Evolutionary conservation across 1,140 invertebrate genomes (phyloP).

Genomic region (Philaenus spumarius): DNA sequence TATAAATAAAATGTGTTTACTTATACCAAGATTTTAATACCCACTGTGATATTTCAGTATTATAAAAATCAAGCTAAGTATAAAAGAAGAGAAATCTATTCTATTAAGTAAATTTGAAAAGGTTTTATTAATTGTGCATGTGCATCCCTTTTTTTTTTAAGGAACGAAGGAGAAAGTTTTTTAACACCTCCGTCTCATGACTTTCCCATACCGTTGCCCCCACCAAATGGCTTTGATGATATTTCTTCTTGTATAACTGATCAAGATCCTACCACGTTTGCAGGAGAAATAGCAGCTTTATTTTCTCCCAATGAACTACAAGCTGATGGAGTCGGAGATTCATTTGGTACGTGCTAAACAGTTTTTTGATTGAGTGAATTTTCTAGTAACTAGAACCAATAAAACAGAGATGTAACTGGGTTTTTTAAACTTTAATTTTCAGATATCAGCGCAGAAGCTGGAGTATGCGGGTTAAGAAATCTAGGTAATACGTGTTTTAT

Average conservation of each 20-base stretch:
- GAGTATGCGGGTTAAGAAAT: constrained; percentile 57
- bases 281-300: constrained; percentile 16
- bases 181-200: constrained; percentile 18
- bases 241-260: background rate
- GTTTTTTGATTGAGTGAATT: background rate
- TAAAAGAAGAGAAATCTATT: no score
- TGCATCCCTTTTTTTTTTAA: constrained; percentile 8
- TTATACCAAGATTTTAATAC: no score
- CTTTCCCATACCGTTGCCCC: constrained; percentile 24
- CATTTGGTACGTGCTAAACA: background rate
- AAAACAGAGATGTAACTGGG: background rate
- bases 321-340: constrained; percentile 18
- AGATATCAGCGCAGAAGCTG: constrained; percentile 36
- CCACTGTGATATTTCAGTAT: no score
- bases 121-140: background rate
- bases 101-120: background rate
- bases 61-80: no score
- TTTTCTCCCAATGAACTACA: constrained; percentile 16
- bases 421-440: background rate
- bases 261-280: constrained; percentile 5
- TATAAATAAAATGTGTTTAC: no score
- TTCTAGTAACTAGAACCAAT: background rate
- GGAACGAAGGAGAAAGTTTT: constrained; percentile 23
- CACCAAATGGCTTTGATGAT: constrained; percentile 10
- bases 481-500: constrained; percentile 68